A percentile compares a stretch with the other conserved stretches of the same genome.
These are phyloP conservation scores for Cheilosia soror DNA, from an alignment of 2,888 invertebrate species.

Conservation along the genomic window DNA sequence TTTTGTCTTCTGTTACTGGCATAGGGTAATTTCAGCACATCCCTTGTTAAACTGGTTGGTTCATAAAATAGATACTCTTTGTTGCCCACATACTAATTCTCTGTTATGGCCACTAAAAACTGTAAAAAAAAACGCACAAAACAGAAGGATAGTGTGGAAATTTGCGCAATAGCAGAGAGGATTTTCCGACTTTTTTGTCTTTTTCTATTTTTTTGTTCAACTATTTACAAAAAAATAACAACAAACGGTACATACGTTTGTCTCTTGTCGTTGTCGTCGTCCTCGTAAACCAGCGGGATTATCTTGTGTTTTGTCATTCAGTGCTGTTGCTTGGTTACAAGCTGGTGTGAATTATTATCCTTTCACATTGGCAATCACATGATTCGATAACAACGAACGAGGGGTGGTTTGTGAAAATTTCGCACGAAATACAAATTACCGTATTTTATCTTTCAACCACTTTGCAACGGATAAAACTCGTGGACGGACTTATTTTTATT, in stretches of 20 bases:
- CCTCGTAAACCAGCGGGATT: constrained; percentile 5
- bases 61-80: neutral
- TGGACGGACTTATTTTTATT: constrained; percentile 51
- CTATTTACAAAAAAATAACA: constrained; percentile 7
- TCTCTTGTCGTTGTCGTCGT: neutral
- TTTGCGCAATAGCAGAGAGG: constrained; percentile 55
- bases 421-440: constrained; percentile 13
- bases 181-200: constrained; percentile 24
- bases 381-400: constrained; percentile 4
- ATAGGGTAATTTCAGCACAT: too few species aligned
- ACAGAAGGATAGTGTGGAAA: constrained; percentile 30
- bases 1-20: too few species aligned
- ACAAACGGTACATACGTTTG: neutral
- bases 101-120: constrained; percentile 48
- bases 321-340: constrained; percentile 69
- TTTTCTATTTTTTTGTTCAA: neutral
- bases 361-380: constrained; percentile 17
- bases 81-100: constrained; percentile 34
- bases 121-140: constrained; percentile 32
- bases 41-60: too few species aligned
- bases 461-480: constrained; percentile 18
- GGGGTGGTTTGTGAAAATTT: neutral
- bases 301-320: constrained; percentile 53
- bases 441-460: constrained; percentile 31
- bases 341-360: constrained; percentile 19